Conservation (phyloP, 2,113 vertebrate genomes). For the Pampusana beccarii region DNA sequence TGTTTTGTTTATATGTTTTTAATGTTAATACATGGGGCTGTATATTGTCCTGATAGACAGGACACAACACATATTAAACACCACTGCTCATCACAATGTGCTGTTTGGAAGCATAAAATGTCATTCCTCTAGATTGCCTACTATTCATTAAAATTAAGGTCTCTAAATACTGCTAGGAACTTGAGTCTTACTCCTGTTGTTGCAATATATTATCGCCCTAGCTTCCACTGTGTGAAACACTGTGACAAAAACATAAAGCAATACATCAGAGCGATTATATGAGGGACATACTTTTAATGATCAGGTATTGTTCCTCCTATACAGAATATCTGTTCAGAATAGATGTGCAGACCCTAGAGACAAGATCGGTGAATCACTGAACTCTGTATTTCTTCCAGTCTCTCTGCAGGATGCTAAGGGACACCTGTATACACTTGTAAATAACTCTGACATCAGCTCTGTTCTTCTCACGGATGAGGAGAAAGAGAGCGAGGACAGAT, state of each 20-base stretch:
- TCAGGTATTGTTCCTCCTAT: background rate
- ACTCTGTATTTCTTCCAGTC: background rate
- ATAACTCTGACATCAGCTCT: background rate
- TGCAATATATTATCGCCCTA: conserved; percentile 14
- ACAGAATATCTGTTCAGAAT: conserved; percentile 20
- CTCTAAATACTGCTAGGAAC: background rate
- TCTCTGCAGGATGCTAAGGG: background rate
- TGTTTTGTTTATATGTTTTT: background rate
- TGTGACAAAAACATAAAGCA: conserved; percentile 24
- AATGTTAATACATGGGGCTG: background rate
- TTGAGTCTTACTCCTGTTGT: background rate
- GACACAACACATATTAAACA: background rate
- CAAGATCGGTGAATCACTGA: conserved; percentile 19
- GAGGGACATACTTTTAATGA: conserved; percentile 14
- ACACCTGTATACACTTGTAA: background rate
- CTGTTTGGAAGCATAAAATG: background rate
- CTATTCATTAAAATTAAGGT: background rate
- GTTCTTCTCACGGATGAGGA: background rate
- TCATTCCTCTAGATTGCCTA: background rate
- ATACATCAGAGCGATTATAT: conserved; percentile 8
- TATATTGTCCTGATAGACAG: background rate
- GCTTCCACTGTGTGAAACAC: background rate
- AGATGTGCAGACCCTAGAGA: conserved; percentile 18
- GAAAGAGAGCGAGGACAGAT: background rate
- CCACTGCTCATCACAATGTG: background rate